Evolutionary conservation across 2,888 invertebrate species (phyloP), one percentile per base, ranked within the genome.

Genomic region (Dichetophora obliterata): DNA sequence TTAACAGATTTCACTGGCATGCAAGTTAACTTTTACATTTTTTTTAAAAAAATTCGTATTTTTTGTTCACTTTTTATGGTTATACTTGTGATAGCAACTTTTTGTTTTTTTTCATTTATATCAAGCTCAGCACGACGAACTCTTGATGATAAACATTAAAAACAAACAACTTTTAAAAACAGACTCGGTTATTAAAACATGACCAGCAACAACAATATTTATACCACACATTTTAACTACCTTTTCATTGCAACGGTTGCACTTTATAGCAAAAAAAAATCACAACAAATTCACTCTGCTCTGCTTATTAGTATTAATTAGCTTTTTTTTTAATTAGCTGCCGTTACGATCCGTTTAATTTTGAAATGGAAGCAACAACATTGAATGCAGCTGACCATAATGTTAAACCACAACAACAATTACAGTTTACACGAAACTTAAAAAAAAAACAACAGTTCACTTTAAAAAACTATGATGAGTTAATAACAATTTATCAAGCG

Each of bases 321-420:
- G 83, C 82, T 82, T 82, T 84, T 82, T 84, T 43, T 43, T 85
- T 83, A 86, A 84, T 84, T 86, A 84, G 83, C 82, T 83, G 82
- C 77, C 86, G 83, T 84, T 86, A 83, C 87, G 88, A 84, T 85
- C 86, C 85, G 86, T 84, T 87, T 82, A 85, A 78, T 83, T 84
- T 79, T 71, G 76, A 73, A 78, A 75, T 75, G 63, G 78, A 14
- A 37, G 54, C 37, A 66, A 61, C 68, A 16, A 57, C 68, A 75
- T 9, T 43, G 37, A 31, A 63, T 48, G 70, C 77, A 75, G 73
- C 77, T 75, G 77, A 75, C 79, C 79, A 79, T 77, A 74, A 57
- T 72, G 71, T 78, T 78, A 27, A 61, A 24, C n/a, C 65, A 43
- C 59, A 66, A 69, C 16, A 69, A 48, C 50, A 61, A 43, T n/a